Base-by-base conservation (phyloP, 2,888 invertebrate genomes). In the Lasioglossum villosulum region DNA sequence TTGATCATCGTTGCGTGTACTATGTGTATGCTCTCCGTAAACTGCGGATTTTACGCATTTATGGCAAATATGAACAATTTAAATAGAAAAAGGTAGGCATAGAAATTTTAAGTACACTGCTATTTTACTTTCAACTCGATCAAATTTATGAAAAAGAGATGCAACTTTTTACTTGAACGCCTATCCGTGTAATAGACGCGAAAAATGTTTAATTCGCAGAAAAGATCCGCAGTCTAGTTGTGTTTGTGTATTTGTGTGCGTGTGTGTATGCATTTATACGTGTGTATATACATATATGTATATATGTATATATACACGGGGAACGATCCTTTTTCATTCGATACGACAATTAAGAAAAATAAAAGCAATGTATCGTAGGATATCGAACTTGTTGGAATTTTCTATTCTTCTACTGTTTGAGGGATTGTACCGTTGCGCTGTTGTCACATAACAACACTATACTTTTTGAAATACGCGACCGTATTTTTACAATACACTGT, bases 311-410 rank as follows among this genome's bases (percentile, higher is more conserved):
- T 59, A 14, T 30, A 63, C 10, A 63, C 37, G 72, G n/a, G 30
- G 45, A 83, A 56, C 16, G 66, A 78, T 52, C 23, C 59, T 45
- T 19, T 42, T 45, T 73, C 4, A 63, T 63, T 70, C 19, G 14
- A 48, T 59, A 77, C 30, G 42, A 8, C 73, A 34, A 78, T 78
- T 71, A 56, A 48, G 30, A 83, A 63, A 71, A 78, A 52, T 75
- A 75, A 80, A 86, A 80, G 56, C 52, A 71, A 48, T 82, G 42
- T 76, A 45, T 80, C 27, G 27, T 59, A 66, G 70, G 80, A 71
- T 84, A 80, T 86, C 77, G 84, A 77, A 80, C 77, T 82, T 63
- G 19, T 75, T 80, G 74, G 66, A 77, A 80, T 45, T 77, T 74
- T 56, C 56, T 74, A 71, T 80, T 70, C 37, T 52, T 80, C 74